Evolutionary conservation across 2,797 vertebrate genomes (phyloP), one percentile per base, ranked within the genome.

Genomic region (Dryobates pubescens): DNA sequence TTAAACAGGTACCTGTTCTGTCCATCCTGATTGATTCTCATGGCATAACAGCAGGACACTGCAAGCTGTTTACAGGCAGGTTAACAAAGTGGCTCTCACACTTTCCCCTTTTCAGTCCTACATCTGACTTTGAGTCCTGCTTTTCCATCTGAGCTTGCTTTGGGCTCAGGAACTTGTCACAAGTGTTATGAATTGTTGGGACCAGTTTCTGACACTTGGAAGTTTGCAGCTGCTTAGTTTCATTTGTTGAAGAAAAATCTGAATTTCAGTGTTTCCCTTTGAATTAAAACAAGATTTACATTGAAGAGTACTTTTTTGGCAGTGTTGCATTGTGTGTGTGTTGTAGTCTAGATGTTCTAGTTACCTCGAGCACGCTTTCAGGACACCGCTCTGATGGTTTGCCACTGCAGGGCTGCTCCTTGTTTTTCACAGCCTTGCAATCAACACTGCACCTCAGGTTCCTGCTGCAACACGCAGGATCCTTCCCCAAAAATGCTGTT

Each of bases 381-480:
- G 30, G 38, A 2, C 26, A 0, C 64, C 49, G 65, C 30, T 3
- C 12, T 10, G 49, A 4, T 24, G 15, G 15, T 38, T 59, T 54
- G 64, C 53, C 32, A 6, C 43, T 56, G 27, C 19, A 13, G 23
- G 3, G 47, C 81, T 86, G 67, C 45, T 27, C 6, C 0, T 7
- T 17, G 62, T 26, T 5, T 17, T 68, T 45, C 45, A 38, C 62
- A 61, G 23, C 62, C 30, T 49, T 24, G 0, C 14, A 6, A 0
- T 15, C 15, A 22, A 22, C 45, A 1, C n/a, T 9, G 3, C 17
- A 0, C 24, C 53, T 26, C 47, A 6, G 18, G 24, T 4, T 19
- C 56, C 26, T 13, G 4, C 1, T 30, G 62, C 22, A 20, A 9
- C 2, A 0, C 1, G 17, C 34, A 7, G 10, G 1, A 7, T 54